Base-by-base conservation (phyloP, 2,888 invertebrate genomes). In the Scotopteryx bipunctaria region DNA sequence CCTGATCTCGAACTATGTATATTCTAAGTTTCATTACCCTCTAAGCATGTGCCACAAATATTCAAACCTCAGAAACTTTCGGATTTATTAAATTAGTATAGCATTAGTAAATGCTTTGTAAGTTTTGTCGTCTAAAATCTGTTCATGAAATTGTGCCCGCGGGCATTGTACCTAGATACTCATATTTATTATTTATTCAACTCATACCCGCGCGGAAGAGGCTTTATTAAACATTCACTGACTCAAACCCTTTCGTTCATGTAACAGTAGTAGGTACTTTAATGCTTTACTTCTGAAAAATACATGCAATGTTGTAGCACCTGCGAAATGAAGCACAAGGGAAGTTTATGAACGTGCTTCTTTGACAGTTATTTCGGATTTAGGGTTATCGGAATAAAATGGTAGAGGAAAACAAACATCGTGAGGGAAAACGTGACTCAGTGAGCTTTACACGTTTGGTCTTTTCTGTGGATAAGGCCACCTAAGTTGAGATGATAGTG, bases 151-250 rank as follows among this genome's bases (percentile, higher is more conserved):
- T 45, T 42, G 42, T 16, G 25, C 51, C 60, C 54, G 21, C n/a
- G 31, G 45, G 52, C 32, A 38, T 42, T 36, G 50, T 44, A 25
- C 36, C 31, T 40, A 46, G 31, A 21, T 33, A 40, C 36, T 42
- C 41, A 35, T 40, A 53, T 46, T 42, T 56, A 56, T 54, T 49
- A 60, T 69, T 70, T 63, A 71, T 68, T 68, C 66, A 67, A 16
- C 42, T 63, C 63, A 64, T 67, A 63, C 63, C 64, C 46, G 60
- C 49, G 51, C 55, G 61, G 63, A 65, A 65, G 58, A 61, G 61
- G 57, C 37, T 37, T 55, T 57, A 64, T 70, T 66, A 67, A 68
- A 68, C 59, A 71, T 71, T 61, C 57, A 69, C 33, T 42, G 38
- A 47, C 38, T 46, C 41, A 59, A 48, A 64, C 55, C 64, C 65